phyloP scores from a whole-genome alignment of 2,113 vertebrate species.

The Vulpes lagopus region DNA sequence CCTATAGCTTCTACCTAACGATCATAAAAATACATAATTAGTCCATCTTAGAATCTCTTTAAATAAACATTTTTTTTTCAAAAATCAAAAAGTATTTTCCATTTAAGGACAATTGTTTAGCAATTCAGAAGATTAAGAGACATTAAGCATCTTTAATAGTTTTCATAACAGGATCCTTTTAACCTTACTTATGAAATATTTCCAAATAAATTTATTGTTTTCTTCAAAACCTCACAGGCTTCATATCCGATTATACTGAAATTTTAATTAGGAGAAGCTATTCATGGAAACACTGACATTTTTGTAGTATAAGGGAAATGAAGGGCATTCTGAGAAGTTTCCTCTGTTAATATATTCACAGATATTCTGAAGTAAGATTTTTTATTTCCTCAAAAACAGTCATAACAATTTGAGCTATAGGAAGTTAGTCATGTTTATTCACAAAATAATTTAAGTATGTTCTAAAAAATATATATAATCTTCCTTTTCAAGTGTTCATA shows the following conservation, averaged over 20 bases:
- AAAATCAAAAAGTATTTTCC: not conserved
- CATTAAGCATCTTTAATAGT: not conserved
- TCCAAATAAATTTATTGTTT: not conserved
- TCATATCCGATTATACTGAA: not conserved
- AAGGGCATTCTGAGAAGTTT: not conserved
- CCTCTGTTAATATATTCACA: not conserved
- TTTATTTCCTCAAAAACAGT: not conserved
- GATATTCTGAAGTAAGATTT: not conserved
- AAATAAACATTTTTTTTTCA: not conserved
- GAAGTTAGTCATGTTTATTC: not conserved
- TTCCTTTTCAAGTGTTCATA: not conserved
- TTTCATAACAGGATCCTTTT: not conserved
- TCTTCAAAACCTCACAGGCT: not conserved
- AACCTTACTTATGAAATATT: slow-evolving; percentile 7
- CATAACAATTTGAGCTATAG: not conserved
- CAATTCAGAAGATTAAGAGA: not conserved
- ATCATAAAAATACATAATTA: not conserved
- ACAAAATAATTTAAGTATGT: not conserved
- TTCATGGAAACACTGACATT: slow-evolving; percentile 21
- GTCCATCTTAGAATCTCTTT: not conserved
- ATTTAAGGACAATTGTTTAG: not conserved
- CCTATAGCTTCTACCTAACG: not conserved
- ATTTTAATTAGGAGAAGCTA: not conserved
- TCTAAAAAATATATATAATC: not conserved
- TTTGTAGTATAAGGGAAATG: not conserved